These are phyloP conservation scores for Crambe crambe DNA, from an alignment of 37 sponge, comb jelly and placozoan species.

Conservation along the genomic window DNA sequence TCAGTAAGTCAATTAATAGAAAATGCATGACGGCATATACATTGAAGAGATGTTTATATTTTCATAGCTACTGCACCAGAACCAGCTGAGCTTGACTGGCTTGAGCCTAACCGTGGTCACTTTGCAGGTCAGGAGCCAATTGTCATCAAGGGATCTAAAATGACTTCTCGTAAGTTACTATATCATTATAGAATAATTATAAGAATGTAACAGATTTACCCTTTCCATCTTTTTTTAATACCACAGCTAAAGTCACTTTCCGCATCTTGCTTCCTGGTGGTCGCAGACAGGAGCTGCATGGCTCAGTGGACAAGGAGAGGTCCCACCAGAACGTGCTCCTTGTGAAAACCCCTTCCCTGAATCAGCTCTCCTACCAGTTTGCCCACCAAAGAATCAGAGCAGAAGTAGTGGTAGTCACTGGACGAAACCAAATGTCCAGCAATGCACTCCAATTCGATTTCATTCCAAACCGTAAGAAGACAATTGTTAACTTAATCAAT, in stretches of 20 bases:
- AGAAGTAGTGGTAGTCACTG: conserved; percentile 57
- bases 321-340: conserved; percentile 73
- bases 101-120: conserved; percentile 45
- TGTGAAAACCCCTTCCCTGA: conserved; percentile 46
- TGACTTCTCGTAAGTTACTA: conserved; percentile 62
- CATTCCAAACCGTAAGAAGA: conserved; percentile 41
- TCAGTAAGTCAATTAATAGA: conserved; percentile 50
- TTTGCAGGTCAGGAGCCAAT: conserved; percentile 57
- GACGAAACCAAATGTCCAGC: conserved; percentile 41
- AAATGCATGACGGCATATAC: not conserved
- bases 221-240: not conserved
- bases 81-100: conserved; percentile 51
- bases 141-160: conserved; percentile 71
- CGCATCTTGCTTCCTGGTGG: conserved; percentile 13
- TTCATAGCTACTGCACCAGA: conserved; percentile 60
- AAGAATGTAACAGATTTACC: too few relatives aligned
- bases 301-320: conserved; percentile 54
- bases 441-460: conserved; percentile 36
- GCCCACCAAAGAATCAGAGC: conserved; percentile 20
- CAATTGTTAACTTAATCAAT: not conserved
- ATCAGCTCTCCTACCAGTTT: conserved; percentile 4
- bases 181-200: not conserved
- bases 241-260: conserved; percentile 57
- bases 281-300: conserved; percentile 20
- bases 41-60: not conserved